Evolutionary conservation across 2,797 vertebrate genomes (phyloP).

Genomic region (Trematomus bernacchii): DNA sequence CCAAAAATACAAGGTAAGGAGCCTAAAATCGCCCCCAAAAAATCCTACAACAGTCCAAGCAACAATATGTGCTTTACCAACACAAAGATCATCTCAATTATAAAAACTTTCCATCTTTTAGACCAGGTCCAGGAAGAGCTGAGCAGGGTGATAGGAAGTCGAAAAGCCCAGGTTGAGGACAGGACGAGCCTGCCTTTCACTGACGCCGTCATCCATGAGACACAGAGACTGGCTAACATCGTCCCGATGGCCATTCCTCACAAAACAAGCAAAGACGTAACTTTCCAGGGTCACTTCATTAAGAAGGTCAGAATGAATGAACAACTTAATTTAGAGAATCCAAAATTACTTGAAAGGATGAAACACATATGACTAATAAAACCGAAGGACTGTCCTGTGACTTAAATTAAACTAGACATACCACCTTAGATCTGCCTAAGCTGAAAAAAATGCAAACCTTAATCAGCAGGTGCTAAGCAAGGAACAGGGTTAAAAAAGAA

Average conservation of each 20-base stretch:
- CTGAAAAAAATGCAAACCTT: too few species aligned
- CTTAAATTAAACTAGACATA: too few species aligned
- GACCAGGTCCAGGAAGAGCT: slow-evolving; percentile 71
- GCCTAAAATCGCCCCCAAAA: too few species aligned
- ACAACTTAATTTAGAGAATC: neutral
- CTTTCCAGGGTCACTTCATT: slow-evolving; percentile 76
- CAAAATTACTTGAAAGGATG: neutral
- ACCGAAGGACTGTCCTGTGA: neutral
- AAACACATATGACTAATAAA: neutral
- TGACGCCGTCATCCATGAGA: too few species aligned
- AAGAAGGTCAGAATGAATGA: slow-evolving; percentile 62
- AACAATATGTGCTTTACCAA: too few species aligned
- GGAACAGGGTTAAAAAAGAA: too few species aligned
- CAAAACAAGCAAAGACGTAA: slow-evolving; percentile 55
- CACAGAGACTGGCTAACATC: too few species aligned
- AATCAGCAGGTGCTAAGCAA: too few species aligned
- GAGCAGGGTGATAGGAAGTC: slow-evolving; percentile 45
- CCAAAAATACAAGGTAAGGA: too few species aligned
- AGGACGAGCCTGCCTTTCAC: slow-evolving; percentile 10
- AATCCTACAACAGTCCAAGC: too few species aligned
- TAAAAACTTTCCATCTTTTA: slow-evolving; percentile 2
- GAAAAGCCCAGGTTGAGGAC: slow-evolving; percentile 52
- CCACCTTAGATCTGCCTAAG: too few species aligned
- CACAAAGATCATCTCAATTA: too few species aligned
- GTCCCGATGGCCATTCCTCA: slow-evolving; percentile 25